phyloP scores from a whole-genome alignment of 1,140 invertebrate species.

The Parapsyche elsis region DNA sequence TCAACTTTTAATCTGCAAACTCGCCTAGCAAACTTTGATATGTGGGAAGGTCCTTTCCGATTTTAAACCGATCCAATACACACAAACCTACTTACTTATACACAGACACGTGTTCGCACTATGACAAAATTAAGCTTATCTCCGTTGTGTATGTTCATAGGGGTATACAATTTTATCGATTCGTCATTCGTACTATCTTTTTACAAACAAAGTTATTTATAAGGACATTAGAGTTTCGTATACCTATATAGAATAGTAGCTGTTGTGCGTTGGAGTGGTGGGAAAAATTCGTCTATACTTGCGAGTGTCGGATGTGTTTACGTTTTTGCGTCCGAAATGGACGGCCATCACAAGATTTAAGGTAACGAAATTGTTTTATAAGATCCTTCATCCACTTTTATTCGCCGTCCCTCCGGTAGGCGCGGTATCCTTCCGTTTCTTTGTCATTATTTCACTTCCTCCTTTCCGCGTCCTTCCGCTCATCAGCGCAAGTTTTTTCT shows the following conservation, averaged over 20 bases:
- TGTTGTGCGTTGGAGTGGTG: too few relatives aligned
- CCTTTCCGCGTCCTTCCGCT: constrained; percentile 45
- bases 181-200: too few relatives aligned
- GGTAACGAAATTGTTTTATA: constrained; percentile 54
- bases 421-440: constrained; percentile 45
- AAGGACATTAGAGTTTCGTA: too few relatives aligned
- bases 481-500: constrained; percentile 53
- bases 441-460: constrained; percentile 55
- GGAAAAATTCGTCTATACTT: not conserved
- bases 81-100: not conserved
- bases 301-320: not conserved
- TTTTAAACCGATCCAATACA: constrained; percentile 36
- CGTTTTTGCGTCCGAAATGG: constrained; percentile 11
- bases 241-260: too few relatives aligned
- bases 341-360: constrained; percentile 53
- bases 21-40: constrained; percentile 25
- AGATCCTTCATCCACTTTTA: constrained; percentile 43
- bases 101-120: not conserved
- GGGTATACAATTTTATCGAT: too few relatives aligned
- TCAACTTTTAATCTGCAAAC: constrained; percentile 29
- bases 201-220: too few relatives aligned
- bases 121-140: too few relatives aligned
- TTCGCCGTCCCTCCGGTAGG: constrained; percentile 33
- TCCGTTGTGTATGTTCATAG: too few relatives aligned
- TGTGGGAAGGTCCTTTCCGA: constrained; percentile 20